phyloP scores from a whole-genome alignment of 64 coral and sea anemone genomes.

The Montipora efflorescens region DNA sequence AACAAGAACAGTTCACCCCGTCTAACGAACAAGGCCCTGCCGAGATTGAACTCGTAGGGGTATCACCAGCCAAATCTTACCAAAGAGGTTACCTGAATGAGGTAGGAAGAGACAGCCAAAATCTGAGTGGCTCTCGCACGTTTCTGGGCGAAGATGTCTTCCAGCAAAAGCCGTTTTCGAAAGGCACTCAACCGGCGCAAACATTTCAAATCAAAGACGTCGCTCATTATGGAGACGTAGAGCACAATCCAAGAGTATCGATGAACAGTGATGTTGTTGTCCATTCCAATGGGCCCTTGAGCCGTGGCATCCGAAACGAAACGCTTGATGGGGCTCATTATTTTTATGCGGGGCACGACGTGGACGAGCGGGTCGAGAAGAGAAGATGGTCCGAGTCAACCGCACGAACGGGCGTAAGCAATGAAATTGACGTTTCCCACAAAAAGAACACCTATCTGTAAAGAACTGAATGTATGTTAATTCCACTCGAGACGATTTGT shows the following conservation, averaged over 20 bases:
- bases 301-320: neutral
- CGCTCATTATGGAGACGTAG: neutral
- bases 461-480: neutral
- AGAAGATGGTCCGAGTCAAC: conserved; percentile 20
- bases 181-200: neutral
- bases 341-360: neutral
- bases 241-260: neutral
- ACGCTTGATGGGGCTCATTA: neutral
- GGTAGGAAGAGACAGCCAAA: neutral
- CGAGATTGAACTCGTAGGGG: neutral
- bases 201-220: neutral
- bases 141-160: conserved; percentile 21
- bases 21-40: neutral
- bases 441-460: conserved; percentile 30
- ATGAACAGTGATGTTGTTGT: neutral
- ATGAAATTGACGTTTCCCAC: neutral
- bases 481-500: no score
- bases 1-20: neutral
- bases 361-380: neutral
- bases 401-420: neutral
- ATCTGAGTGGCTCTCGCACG: conserved; percentile 19
- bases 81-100: conserved; percentile 20
- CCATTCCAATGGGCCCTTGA: neutral
- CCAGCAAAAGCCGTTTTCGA: neutral
- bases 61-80: neutral